These are phyloP conservation scores for Drosophila koepferae DNA, from an alignment of 2,888 invertebrate species.

Conservation along the genomic window DNA sequence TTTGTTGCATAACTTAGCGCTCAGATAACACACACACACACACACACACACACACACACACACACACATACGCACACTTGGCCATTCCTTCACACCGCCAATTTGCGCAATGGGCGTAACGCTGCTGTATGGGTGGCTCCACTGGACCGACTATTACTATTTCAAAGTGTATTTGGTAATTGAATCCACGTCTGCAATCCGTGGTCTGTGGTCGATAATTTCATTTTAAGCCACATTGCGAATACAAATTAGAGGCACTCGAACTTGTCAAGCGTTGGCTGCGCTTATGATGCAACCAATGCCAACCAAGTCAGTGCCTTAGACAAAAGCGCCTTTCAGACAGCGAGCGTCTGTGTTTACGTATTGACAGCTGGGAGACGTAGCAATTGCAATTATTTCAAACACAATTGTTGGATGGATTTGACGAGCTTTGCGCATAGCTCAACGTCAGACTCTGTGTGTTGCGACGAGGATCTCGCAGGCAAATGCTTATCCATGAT, in stretches of 20 bases:
- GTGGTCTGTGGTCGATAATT: slow-evolving; percentile 76
- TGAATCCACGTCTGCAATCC: slow-evolving; percentile 79
- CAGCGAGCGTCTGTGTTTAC: background rate
- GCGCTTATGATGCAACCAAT: background rate
- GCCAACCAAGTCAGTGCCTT: background rate
- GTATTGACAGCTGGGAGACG: background rate
- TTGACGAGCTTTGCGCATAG: background rate
- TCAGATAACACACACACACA: slow-evolving; percentile 37
- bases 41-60: background rate
- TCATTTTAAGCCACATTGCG: slow-evolving; percentile 71
- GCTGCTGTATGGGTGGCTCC: background rate
- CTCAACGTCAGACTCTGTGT: background rate
- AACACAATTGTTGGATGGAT: background rate
- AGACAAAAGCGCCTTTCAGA: slow-evolving; percentile 3
- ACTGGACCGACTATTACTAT: slow-evolving; percentile 19
- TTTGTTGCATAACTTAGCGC: slow-evolving; percentile 58
- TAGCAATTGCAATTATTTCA: slow-evolving; percentile 3
- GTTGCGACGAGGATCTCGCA: background rate
- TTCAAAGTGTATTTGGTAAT: slow-evolving; percentile 70
- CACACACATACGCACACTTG: background rate
- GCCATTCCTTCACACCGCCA: slow-evolving; percentile 9
- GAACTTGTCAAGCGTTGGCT: slow-evolving; percentile 1
- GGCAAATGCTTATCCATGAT: no score
- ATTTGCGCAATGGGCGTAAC: background rate
- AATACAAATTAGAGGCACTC: slow-evolving; percentile 69